These are phyloP conservation scores for Sitobion miscanthi DNA, from an alignment of 1,140 invertebrate genomes.

Conservation along the genomic window DNA sequence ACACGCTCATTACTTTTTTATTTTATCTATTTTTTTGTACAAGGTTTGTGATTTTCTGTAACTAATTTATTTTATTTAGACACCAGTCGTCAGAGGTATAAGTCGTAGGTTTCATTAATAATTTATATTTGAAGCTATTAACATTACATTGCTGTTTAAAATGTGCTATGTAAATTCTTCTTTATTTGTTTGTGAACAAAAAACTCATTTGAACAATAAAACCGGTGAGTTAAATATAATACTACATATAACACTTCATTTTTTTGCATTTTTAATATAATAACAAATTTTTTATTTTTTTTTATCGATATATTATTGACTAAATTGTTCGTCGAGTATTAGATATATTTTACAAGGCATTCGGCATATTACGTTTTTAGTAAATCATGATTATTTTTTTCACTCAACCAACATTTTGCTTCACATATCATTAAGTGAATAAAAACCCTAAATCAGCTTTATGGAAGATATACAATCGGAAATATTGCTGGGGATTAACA, in stretches of 20 bases:
- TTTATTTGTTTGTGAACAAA: constrained; percentile 38
- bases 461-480: not conserved
- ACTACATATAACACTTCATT: not conserved
- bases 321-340: constrained; percentile 43
- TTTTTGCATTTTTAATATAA: not conserved
- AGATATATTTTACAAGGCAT: constrained; percentile 42
- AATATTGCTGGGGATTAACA: not conserved
- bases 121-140: not conserved
- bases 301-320: not conserved
- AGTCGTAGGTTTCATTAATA: not conserved
- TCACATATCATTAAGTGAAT: not conserved
- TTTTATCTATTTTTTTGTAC: constrained; percentile 7
- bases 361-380: constrained; percentile 17
- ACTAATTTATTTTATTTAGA: constrained; percentile 21
- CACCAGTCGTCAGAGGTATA: not conserved
- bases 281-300: not conserved
- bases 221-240: constrained; percentile 7
- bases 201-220: not conserved
- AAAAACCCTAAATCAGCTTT: not conserved
- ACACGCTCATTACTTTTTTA: not conserved
- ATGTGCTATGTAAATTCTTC: constrained; percentile 35
- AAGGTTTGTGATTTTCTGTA: constrained; percentile 30
- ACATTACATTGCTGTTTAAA: not conserved
- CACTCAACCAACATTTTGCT: not conserved
- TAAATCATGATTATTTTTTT: not conserved